Evolutionary conservation across 2,888 invertebrate genomes (phyloP).

Genomic region (Hyposoter didymator): DNA sequence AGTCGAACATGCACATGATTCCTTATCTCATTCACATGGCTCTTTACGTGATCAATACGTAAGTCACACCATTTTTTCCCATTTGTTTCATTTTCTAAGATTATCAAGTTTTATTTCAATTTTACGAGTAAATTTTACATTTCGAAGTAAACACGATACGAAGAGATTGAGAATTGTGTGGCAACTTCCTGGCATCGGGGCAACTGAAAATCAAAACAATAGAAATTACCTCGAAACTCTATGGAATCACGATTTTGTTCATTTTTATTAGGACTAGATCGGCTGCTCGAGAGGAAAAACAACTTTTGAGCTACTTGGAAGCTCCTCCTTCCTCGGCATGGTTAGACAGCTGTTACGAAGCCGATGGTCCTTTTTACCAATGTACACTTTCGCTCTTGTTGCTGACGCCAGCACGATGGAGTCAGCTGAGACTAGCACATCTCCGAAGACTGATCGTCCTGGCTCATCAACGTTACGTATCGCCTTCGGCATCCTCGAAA

Average conservation of each 20-base stretch:
- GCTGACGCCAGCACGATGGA: constrained; percentile 92
- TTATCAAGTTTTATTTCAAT: neutral
- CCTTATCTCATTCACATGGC: constrained; percentile 98
- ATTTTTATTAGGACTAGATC: constrained; percentile 87
- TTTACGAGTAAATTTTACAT: neutral
- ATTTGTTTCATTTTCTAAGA: neutral
- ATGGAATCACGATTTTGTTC: neutral
- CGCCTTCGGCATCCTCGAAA: constrained; percentile 88
- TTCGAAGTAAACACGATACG: neutral
- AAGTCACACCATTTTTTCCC: constrained; percentile 79
- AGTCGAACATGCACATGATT: constrained; percentile 98
- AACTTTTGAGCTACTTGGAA: constrained; percentile 90
- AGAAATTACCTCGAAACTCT: neutral
- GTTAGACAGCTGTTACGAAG: constrained; percentile 94
- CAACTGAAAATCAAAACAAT: neutral
- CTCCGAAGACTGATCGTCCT: constrained; percentile 91
- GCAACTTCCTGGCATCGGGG: neutral
- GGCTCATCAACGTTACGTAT: constrained; percentile 90
- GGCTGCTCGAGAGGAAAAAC: constrained; percentile 91
- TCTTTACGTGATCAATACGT: constrained; percentile 96
- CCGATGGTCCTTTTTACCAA: constrained; percentile 97
- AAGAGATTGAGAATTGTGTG: neutral
- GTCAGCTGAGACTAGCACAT: constrained; percentile 88
- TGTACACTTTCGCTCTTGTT: constrained; percentile 92
- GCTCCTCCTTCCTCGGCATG: constrained; percentile 87